These are phyloP conservation scores for Prochilodus magdalenae DNA, from an alignment of 2,113 vertebrate genomes.

Conservation along the genomic window DNA sequence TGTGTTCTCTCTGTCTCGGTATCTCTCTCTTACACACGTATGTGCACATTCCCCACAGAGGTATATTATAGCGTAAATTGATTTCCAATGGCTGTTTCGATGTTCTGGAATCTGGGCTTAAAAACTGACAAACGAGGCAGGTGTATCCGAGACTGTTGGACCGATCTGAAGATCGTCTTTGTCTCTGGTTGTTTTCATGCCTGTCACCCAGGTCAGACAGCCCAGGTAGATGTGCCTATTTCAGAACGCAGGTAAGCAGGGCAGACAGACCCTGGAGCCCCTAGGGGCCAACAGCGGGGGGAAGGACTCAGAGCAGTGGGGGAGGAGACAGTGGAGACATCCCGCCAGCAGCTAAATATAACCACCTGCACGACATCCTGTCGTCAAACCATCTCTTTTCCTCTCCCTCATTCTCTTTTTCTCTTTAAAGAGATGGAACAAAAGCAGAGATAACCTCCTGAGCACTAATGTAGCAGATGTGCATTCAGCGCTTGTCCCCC, in stretches of 20 bases:
- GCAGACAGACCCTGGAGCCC: neutral
- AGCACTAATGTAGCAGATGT: slow-evolving; percentile 18
- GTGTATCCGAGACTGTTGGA: too few relatives aligned
- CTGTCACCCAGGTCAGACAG: neutral
- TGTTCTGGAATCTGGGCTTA: too few relatives aligned
- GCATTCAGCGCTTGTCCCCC: neutral
- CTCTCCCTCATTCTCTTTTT: neutral
- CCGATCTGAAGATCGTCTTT: neutral
- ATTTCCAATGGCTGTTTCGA: too few relatives aligned
- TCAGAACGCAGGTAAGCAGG: slow-evolving; percentile 21
- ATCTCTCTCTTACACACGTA: too few relatives aligned
- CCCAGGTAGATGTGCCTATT: slow-evolving; percentile 35
- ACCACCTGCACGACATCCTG: slow-evolving; percentile 5
- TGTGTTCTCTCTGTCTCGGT: too few relatives aligned
- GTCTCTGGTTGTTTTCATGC: slow-evolving; percentile 8
- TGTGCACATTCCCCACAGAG: too few relatives aligned
- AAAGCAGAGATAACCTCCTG: slow-evolving; percentile 26
- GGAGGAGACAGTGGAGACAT: slow-evolving; percentile 10
- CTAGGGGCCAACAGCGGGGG: slow-evolving; percentile 5
- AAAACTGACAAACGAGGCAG: too few relatives aligned
- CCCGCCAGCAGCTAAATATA: slow-evolving; percentile 32
- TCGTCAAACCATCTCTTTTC: neutral
- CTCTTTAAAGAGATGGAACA: slow-evolving; percentile 10
- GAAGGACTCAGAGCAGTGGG: neutral
- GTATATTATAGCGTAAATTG: too few relatives aligned